Base-by-base conservation (phyloP, 2,888 invertebrate species). In the Cryptocheilus praepositus region DNA sequence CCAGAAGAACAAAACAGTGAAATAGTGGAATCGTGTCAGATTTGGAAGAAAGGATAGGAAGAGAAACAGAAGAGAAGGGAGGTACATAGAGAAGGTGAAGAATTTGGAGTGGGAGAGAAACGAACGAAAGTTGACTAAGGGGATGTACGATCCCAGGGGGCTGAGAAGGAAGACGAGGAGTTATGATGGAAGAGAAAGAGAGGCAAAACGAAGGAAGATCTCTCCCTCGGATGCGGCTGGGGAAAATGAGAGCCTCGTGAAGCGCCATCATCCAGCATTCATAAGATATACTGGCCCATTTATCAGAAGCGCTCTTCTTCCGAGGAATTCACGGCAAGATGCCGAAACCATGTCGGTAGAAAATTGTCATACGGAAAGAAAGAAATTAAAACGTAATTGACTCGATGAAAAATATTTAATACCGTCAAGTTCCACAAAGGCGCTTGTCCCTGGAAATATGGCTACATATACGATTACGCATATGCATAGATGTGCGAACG, bases 231-330 rank as follows among this genome's bases (percentile, higher is more conserved):
- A 71, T 52, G 49, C 25, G 22, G 45, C 19, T 16, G 46, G 25
- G 46, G 44, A 53, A 68, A 61, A 62, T 74, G 74, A 64, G 63
- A 54, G 64, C 64, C 72, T 73, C 76, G 62, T 79, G 73, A 77
- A 73, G 67, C 66, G 66, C 73, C 62, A 79, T 77, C 79, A 77
- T 77, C 76, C 79, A 77, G 79, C 79, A 77, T 77, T 77, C 79
- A 77, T 78, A 77, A 75, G 67, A 56, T 73, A 64, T 71, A 77
- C 70, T 65, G 18, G 65, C 60, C 28, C 67, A 61, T 77, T 77
- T 73, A 70, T 77, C 74, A 77, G 61, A 67, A 62, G 46, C 60
- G 67, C 53, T 19, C 54, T 51, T 22, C 46, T 54, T 5, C 49
- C 43, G 18, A 11, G n/a, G n/a, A 49, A 49, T 49, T 49, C 49